Conservation (phyloP, 2,888 invertebrate species). For the Thecocarcelia acutangulata region DNA sequence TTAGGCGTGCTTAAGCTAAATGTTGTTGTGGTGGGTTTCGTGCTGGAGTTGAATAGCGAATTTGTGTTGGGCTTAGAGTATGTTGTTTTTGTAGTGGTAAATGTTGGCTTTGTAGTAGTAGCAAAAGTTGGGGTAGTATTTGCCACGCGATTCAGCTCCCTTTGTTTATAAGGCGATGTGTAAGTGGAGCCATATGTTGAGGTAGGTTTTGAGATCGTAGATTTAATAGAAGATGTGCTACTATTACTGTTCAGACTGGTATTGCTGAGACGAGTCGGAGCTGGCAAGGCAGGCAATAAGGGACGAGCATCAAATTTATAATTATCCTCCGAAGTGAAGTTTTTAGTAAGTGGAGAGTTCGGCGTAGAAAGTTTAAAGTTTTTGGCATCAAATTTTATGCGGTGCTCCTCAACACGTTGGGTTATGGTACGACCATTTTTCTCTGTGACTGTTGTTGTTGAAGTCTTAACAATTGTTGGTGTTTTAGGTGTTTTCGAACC, state of each 20-base stretch:
- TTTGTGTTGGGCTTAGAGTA: conserved; percentile 40
- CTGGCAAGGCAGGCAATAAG: conserved; percentile 48
- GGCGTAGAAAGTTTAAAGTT: conserved; percentile 67
- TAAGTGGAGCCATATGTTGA: conserved; percentile 54
- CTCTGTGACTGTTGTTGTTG: conserved; percentile 75
- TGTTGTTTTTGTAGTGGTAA: conserved; percentile 9
- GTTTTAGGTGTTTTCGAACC: conserved; percentile 60
- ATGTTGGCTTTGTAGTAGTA: conserved; percentile 29
- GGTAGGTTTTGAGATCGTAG: conserved; percentile 51
- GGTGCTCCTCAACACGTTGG: conserved; percentile 73
- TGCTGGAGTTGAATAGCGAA: conserved; percentile 4
- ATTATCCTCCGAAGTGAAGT: conserved; percentile 57
- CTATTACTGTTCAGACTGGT: conserved; percentile 15
- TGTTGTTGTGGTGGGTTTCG: conserved; percentile 48
- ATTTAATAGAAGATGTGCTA: conserved; percentile 2
- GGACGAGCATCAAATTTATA: conserved; percentile 64
- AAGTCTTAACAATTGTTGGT: conserved; percentile 73
- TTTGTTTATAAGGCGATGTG: conserved; percentile 57
- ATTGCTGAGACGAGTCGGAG: conserved; percentile 27
- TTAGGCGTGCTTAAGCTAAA: conserved; percentile 32
- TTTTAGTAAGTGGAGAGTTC: conserved; percentile 61
- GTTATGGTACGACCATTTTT: conserved; percentile 75
- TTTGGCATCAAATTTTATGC: conserved; percentile 69
- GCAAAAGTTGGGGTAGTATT: conserved; percentile 30
- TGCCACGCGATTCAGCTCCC: conserved; percentile 48